Base-by-base conservation (phyloP, 1,140 invertebrate species). In the Drosophila pseudoananassae region DNA sequence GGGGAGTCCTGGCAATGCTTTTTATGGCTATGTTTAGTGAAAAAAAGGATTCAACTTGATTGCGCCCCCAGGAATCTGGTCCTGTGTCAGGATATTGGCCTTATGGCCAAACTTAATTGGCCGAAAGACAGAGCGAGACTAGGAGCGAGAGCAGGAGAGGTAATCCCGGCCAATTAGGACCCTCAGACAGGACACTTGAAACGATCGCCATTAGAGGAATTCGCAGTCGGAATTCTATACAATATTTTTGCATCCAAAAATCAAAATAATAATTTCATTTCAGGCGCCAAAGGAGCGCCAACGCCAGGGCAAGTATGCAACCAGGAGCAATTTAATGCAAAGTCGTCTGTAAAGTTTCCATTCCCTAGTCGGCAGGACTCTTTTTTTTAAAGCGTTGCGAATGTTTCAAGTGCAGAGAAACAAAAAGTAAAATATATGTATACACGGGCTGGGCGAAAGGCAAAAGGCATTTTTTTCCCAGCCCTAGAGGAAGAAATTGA, bases 11-110 rank as follows among this genome's bases (percentile, higher is more conserved):
- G 73, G 54, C 58, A 88, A 82, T 87, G 82, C 77, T 87, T 87
- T 85, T 82, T 87, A 87, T 87, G 65, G 45, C 70, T 76, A 53
- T 87, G 83, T 87, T 85, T 87, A 87, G 82, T 87, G 75, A 87
- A 87, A 85, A 77, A 87, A 87, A 81, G 68, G 82, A 87, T 82
- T 78, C 63, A 57, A 63, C 61, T 73, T 82, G 78, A 87, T 82
- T 82, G 81, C 70, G 65, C 83, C 66, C 82, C 43, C 49, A 71
- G 70, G 70, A 66, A 63, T 69, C 23, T 25, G n/a, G 47, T 36
- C 45, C 20, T 40, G 45, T 38, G 60, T 29, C 31, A 10, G 51
- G 5, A 31, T 66, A 66, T 64, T 52, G 63, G 63, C 63, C 63
- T 66, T 43, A 66, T 66, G 46, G 49, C 33, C 15, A 60, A 53